Evolutionary conservation across 1,140 invertebrate species (phyloP).

Genomic region (Pseudomyrmex gracilis): DNA sequence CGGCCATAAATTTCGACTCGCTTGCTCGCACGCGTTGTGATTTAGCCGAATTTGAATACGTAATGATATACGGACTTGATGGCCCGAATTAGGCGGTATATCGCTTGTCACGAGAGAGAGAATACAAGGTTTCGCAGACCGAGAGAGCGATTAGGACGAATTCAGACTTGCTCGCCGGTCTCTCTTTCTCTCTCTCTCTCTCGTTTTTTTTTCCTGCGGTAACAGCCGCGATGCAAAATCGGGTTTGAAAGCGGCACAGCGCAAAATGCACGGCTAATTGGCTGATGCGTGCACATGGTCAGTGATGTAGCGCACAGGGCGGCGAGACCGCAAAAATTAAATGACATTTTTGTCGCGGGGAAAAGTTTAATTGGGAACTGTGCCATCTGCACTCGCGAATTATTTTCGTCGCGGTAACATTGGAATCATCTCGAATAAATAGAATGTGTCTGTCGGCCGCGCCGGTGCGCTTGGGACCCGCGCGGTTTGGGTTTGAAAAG

Average conservation of each 20-base stretch:
- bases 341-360: conserved; percentile 54
- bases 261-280: conserved; percentile 38
- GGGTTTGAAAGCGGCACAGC: conserved; percentile 1
- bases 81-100: conserved; percentile 30
- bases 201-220: not conserved
- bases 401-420: conserved; percentile 33
- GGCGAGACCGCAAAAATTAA: conserved; percentile 48
- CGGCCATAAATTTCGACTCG: conserved; percentile 47
- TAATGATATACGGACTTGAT: conserved; percentile 55
- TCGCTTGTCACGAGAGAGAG: not conserved
- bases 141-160: conserved; percentile 27
- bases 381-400: conserved; percentile 25
- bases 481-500: conserved; percentile 61
- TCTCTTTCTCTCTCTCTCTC: not conserved
- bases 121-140: not conserved
- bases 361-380: conserved; percentile 56
- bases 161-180: not conserved
- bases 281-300: conserved; percentile 23
- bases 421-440: conserved; percentile 49
- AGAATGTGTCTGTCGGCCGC: conserved; percentile 15
- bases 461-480: conserved; percentile 24
- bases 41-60: conserved; percentile 67
- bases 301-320: not conserved
- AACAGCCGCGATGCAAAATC: not conserved
- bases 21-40: conserved; percentile 30